Base-by-base conservation (phyloP, 2,888 invertebrate species). In the Hyposoter didymator region DNA sequence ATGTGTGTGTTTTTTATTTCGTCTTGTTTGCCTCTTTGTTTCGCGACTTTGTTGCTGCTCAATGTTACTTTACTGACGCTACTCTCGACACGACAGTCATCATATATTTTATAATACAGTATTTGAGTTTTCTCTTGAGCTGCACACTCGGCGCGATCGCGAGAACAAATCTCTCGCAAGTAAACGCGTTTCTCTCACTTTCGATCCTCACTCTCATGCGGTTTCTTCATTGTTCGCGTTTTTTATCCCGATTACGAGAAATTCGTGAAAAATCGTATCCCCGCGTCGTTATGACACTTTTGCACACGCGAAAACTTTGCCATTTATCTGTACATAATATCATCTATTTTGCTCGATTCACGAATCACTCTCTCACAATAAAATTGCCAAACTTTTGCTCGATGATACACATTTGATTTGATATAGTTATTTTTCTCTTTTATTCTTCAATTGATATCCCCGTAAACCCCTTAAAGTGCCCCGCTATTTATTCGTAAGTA, bases 101-200 rank as follows among this genome's bases (percentile, higher is more conserved):
- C 35, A 66, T 43, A 69, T 66, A 35, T 69, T 47, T 80, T 89
- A 92, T 91, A 91, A 91, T 92, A 92, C 92, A 92, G 85, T 90
- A 87, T 85, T 78, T 45, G 64, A 74, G 69, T 80, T 88, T 88
- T 88, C 82, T 88, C 89, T 79, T 69, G 69, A 43, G 69, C 70
- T 43, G 47, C 43, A 59, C 55, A 19, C 45, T 22, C 6, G 1
- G 32, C 19, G 52, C 43, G 32, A 43, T 69, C 67, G 74, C 74
- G 35, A 74, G 75, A 32, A 39, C 49, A 75, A 19, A 8, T 32
- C 10, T 49, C 66, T 78, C 39, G 28, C 72, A 76, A 75, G 39
- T 70, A 59, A 22, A 14, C 28, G 32, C 22, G 43, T 64, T 64
- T 28, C 6, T 32, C 28, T 52, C 52, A 19, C 6, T 59, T 39